Evolutionary conservation across 2,113 vertebrate genomes (phyloP).

Genomic region (Nothocercus julius): DNA sequence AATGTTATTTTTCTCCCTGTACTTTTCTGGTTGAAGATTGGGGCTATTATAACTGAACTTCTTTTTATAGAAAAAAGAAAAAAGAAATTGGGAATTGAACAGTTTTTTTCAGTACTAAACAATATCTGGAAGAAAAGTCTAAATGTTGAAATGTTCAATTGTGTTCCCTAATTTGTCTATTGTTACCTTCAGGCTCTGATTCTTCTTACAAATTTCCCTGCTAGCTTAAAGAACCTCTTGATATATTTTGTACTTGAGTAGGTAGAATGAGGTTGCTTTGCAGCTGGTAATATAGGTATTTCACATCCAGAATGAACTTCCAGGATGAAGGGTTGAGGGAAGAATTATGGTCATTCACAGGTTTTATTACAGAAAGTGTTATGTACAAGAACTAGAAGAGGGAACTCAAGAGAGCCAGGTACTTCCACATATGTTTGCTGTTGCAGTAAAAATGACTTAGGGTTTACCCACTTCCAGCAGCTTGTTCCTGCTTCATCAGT

Average conservation of each 20-base stretch:
- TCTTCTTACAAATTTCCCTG: neutral
- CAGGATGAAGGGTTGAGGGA: neutral
- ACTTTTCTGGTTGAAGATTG: neutral
- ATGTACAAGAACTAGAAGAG: neutral
- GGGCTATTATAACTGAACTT: neutral
- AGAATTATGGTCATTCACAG: neutral
- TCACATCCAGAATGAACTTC: neutral
- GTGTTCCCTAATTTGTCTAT: neutral
- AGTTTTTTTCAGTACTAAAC: neutral
- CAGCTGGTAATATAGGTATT: neutral
- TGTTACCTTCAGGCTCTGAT: neutral
- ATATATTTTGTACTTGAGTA: neutral
- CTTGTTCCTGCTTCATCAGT: neutral
- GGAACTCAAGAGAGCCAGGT: neutral
- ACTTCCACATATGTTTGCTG: neutral
- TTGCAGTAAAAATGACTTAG: neutral
- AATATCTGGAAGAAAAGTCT: neutral
- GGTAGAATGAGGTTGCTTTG: neutral
- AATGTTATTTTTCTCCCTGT: neutral
- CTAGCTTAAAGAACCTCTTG: neutral
- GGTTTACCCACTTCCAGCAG: neutral
- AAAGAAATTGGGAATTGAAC: neutral
- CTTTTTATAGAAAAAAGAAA: neutral
- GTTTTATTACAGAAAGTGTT: neutral
- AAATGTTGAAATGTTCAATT: neutral